Conservation (phyloP, 1,140 invertebrate species). For the Eurytemora carolleeae region DNA sequence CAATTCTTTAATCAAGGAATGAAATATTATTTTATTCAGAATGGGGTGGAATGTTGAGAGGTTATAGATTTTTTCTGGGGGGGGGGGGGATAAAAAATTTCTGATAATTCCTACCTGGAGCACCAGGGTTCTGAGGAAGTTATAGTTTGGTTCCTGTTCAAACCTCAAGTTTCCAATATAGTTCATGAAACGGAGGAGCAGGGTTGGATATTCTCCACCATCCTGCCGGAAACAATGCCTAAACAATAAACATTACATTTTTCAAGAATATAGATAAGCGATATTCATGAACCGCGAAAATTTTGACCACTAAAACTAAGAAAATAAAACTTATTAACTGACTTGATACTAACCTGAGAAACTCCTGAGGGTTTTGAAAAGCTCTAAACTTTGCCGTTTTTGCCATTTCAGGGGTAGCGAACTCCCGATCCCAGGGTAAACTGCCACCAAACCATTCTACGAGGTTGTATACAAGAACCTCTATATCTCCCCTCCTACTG, state of each 20-base stretch:
- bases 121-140: background rate
- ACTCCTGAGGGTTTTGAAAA: background rate
- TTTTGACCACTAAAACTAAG: too few species aligned
- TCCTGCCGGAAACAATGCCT: background rate
- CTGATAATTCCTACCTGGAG: too few species aligned
- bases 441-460: conserved; percentile 73
- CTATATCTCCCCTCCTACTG: conserved; percentile 75
- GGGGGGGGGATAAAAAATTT: too few species aligned
- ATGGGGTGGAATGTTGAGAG: too few species aligned
- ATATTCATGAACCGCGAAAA: too few species aligned
- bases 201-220: background rate
- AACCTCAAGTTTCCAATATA: background rate
- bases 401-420: background rate
- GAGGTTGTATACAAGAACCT: conserved; percentile 84
- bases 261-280: too few species aligned
- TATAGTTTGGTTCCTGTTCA: background rate
- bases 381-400: conserved; percentile 1
- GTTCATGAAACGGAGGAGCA: background rate
- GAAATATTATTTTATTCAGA: too few species aligned
- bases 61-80: too few species aligned
- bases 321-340: too few species aligned
- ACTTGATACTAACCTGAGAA: background rate
- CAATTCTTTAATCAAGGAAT: too few species aligned
- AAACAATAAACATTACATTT: background rate
- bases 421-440: conserved; percentile 19